phyloP scores from a whole-genome alignment of 2,888 invertebrate species.

The Platycheirus rosarum region DNA sequence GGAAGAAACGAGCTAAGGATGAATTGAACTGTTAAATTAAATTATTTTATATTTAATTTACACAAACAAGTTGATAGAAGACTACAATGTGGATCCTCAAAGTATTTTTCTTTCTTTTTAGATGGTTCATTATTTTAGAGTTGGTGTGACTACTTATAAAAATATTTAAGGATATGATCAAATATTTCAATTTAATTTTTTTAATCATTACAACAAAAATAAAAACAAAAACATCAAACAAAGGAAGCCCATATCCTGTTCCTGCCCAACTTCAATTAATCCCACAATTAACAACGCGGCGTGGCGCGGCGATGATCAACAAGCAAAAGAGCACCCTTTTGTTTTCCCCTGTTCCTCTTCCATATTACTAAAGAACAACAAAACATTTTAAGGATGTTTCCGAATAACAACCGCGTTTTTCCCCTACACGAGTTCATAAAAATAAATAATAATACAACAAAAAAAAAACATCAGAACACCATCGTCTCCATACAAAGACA shows the following conservation, averaged over 20 bases:
- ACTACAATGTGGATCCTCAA: no score
- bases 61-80: no score
- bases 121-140: no score
- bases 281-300: constrained; percentile 33
- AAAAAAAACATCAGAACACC: constrained; percentile 33
- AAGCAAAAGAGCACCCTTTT: constrained; percentile 71
- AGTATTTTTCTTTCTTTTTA: no score
- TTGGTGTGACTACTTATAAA: no score
- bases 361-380: constrained; percentile 7
- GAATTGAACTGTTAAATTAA: no score
- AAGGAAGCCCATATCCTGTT: constrained; percentile 2
- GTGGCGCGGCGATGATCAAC: constrained; percentile 60
- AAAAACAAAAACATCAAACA: neutral
- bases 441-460: constrained; percentile 17
- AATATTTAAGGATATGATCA: no score
- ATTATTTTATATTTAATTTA: no score
- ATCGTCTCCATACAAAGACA: neutral
- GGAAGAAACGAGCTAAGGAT: no score
- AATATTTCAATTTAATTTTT: no score
- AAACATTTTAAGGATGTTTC: constrained; percentile 36
- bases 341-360: neutral
- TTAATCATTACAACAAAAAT: no score
- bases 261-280: constrained; percentile 62
- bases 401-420: constrained; percentile 1
- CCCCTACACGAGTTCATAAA: constrained; percentile 18